Conservation (phyloP, 2,113 vertebrate species). For the Struthio camelus region DNA sequence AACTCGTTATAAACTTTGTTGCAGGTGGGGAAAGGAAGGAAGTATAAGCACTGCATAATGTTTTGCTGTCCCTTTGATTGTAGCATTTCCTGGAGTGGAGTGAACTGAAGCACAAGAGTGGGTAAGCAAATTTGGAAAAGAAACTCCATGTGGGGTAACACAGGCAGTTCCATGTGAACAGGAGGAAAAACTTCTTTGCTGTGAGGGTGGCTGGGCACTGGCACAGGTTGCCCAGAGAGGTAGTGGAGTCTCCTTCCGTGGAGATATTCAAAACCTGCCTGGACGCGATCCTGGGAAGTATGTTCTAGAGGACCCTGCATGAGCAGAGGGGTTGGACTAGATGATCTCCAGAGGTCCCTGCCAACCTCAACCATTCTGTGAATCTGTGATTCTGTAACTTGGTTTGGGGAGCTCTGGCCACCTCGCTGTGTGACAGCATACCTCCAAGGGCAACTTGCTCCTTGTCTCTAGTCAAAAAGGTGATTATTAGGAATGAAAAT, state of each 20-base stretch:
- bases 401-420: not conserved
- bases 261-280: no score
- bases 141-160: not conserved
- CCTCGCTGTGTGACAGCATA: not conserved
- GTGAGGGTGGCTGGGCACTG: no score
- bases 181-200: no score
- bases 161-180: no score
- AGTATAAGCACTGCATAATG: not conserved
- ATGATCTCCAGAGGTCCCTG: no score
- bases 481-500: not conserved
- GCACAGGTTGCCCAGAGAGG: no score
- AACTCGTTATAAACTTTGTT: not conserved
- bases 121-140: not conserved
- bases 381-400: no score
- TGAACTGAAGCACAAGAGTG: not conserved
- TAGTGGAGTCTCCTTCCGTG: no score
- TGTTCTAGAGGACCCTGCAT: no score
- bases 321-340: no score
- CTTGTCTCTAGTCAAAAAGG: fast-evolving
- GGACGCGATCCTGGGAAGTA: no score
- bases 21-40: not conserved
- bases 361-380: no score
- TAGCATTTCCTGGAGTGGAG: not conserved
- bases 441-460: not conserved
- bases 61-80: not conserved